Percentiles rank a stretch among this genome's conserved stretches.
These are phyloP conservation scores for Drosophila prolongata DNA, from an alignment of 2,888 invertebrate genomes.

Conservation along the genomic window DNA sequence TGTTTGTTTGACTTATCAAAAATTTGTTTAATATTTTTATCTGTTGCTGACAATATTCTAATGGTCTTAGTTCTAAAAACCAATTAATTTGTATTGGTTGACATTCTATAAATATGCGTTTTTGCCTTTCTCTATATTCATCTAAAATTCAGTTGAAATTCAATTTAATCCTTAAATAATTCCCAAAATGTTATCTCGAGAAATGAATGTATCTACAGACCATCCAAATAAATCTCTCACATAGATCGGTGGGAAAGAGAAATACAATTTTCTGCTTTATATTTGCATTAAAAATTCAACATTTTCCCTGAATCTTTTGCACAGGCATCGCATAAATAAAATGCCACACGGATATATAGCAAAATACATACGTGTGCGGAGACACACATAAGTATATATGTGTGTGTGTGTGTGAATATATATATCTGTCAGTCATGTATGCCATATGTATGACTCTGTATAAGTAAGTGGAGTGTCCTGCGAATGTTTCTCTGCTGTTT, in stretches of 20 bases:
- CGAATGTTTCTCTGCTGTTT: slow-evolving; percentile 25
- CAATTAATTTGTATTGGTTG: neutral
- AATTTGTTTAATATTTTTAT: neutral
- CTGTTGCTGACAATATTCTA: neutral
- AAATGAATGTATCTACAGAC: neutral
- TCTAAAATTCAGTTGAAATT: neutral
- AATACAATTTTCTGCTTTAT: slow-evolving; percentile 23
- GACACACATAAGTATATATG: slow-evolving; percentile 5
- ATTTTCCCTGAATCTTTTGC: slow-evolving; percentile 41
- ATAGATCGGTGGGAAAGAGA: slow-evolving; percentile 12
- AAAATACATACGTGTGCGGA: slow-evolving; percentile 10
- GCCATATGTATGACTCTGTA: slow-evolving; percentile 4
- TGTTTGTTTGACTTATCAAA: neutral
- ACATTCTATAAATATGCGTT: too few species aligned
- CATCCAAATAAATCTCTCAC: neutral
- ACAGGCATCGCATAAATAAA: slow-evolving; percentile 58
- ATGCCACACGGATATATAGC: slow-evolving; percentile 24
- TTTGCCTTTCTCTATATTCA: neutral
- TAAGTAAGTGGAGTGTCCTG: slow-evolving; percentile 17
- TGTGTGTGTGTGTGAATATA: neutral
- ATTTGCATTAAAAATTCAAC: slow-evolving; percentile 50
- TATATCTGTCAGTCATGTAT: slow-evolving; percentile 19
- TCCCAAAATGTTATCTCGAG: neutral
- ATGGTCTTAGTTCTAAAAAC: neutral
- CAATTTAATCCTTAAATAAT: neutral